Base-by-base conservation (phyloP, 2,113 vertebrate genomes). In the Fulica atra region DNA sequence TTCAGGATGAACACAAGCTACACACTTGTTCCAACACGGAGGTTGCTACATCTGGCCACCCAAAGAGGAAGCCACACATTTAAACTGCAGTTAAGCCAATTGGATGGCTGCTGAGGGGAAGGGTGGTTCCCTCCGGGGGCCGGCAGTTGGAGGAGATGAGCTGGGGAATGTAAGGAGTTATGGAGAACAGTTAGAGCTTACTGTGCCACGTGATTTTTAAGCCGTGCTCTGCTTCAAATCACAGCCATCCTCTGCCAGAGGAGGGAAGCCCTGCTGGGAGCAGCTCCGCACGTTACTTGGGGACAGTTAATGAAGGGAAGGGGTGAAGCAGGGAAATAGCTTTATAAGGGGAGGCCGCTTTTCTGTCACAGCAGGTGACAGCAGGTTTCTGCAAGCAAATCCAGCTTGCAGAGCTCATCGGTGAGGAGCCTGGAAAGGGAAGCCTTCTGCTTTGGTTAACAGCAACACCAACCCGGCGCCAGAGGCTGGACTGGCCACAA, bases 371-470 rank as follows among this genome's bases (percentile, higher is more conserved):
- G 3, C 9, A n/a, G 13, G 10, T n/a, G 5, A 42, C 63, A 36
- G 17, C 0, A 54, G 14, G 10, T 18, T 76, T 48, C 38, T 35
- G 25, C 11, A 18, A 38, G 44, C 0, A 1, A 35, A 20, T 23
- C n/a, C 3, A 10, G 5, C 21, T 24, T 10, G n/a, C 36, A 29
- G 10, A 61, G 31, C 19, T 15, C 50, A 44, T n/a, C 13, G 3
- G 21, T 8, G 6, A 38, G 33, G 33, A 56, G 24, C 11, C 38
- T 5, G 11, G 13, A 65, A 16, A 0, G 13, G 48, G 23, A 80
- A 18, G 28, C 7, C 5, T n/a, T n/a, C n/a, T 0, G 1, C 20
- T n/a, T 19, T 3, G 10, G 24, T 0, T 3, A 31, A 3, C 4
- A 33, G 42, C 42, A 18, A 33, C 7, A 5, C 8, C 25, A 20